Percentiles rank a stretch among this genome's conserved stretches.
These are phyloP conservation scores for Drosophila teissieri DNA, from an alignment of 1,140 invertebrate genomes.

Conservation along the genomic window DNA sequence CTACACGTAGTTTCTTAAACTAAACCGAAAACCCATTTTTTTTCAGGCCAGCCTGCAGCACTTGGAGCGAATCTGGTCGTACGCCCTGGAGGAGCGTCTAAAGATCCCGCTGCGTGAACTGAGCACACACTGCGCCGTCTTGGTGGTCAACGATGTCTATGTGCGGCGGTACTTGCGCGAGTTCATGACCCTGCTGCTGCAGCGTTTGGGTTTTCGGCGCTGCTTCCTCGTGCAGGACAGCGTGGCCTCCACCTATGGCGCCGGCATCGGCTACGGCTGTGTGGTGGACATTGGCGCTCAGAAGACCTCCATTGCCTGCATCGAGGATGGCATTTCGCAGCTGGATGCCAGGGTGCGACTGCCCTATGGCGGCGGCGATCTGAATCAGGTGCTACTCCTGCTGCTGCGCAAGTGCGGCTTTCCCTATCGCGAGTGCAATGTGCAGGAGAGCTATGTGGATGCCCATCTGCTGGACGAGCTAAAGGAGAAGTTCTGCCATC, in stretches of 20 bases:
- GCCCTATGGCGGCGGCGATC: slow-evolving; percentile 95
- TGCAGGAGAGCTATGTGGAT: slow-evolving; percentile 88
- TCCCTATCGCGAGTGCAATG: slow-evolving; percentile 92
- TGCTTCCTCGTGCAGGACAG: slow-evolving; percentile 94
- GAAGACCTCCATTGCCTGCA: slow-evolving; percentile 97
- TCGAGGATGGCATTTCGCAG: slow-evolving; percentile 97
- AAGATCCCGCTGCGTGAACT: slow-evolving; percentile 88
- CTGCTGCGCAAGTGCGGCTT: slow-evolving; percentile 94
- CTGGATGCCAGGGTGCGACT: slow-evolving; percentile 92
- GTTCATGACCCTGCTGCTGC: slow-evolving; percentile 92
- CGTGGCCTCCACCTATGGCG: slow-evolving; percentile 97
- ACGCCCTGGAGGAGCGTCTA: slow-evolving; percentile 90
- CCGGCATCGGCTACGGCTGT: slow-evolving; percentile 95
- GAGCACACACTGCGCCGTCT: slow-evolving; percentile 93
- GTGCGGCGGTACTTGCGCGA: slow-evolving; percentile 94
- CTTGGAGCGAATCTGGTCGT: slow-evolving; percentile 94
- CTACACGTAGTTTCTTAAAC: too few relatives aligned
- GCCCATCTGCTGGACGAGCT: slow-evolving; percentile 91
- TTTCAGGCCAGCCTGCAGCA: slow-evolving; percentile 90
- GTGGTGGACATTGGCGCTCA: slow-evolving; percentile 98
- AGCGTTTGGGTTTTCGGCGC: slow-evolving; percentile 94
- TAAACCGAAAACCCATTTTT: too few relatives aligned
- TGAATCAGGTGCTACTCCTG: slow-evolving; percentile 94
- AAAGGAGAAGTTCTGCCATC: slow-evolving; percentile 96
- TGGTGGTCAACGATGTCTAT: slow-evolving; percentile 96